Base-by-base conservation (phyloP, 2,113 vertebrate genomes). In the Pelvicachromis taeniatus region DNA sequence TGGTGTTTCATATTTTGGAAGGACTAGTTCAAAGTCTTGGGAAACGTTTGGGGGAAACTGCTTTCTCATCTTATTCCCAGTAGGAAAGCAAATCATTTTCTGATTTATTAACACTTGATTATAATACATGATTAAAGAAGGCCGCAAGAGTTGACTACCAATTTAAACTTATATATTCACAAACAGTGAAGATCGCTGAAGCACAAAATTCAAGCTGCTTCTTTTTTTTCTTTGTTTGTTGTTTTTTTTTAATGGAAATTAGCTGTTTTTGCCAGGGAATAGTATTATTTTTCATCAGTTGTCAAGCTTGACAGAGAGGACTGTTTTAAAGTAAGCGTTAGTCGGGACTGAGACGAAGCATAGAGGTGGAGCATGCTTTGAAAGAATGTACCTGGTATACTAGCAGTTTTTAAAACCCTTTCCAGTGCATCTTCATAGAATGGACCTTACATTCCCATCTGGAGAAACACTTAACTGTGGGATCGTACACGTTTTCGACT, bases 351-450 rank as follows among this genome's bases (percentile, higher is more conserved):
- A 13, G 21, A 59, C 6, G 38, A 38, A 65, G 29, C 75, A 29
- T 59, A 13, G 13, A 9, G 12, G 35, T 45, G 75, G 48, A 13
- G 16, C 1, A 2, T 87, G 52, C 81, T 73, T 19, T 61, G 53
- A 61, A n/a, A 68, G 82, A 93, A 88, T 92, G 85, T 93, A 85
- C 65, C 23, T 12, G 19, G 54, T 77, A n/a, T 59, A 58, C 63
- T 78, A 78, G 19, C 45, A 55, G 83, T 83, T 8, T 5, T 1
- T 13, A 63, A 33, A 61, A 70, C 1, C n/a, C 9, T 42, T 73
- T 54, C 38, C 40, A 42, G n/a, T 38, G 26, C 5, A 31, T n/a
- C 90, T 79, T 73, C 13, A 9, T 68, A 5, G 23, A 59, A 55
- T 55, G n/a, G 35, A 52, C 81, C 19, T 29, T 13, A 55, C 38